Evolutionary conservation across 1,140 invertebrate genomes (phyloP).

Genomic region (Amphibalanus amphitrite): DNA sequence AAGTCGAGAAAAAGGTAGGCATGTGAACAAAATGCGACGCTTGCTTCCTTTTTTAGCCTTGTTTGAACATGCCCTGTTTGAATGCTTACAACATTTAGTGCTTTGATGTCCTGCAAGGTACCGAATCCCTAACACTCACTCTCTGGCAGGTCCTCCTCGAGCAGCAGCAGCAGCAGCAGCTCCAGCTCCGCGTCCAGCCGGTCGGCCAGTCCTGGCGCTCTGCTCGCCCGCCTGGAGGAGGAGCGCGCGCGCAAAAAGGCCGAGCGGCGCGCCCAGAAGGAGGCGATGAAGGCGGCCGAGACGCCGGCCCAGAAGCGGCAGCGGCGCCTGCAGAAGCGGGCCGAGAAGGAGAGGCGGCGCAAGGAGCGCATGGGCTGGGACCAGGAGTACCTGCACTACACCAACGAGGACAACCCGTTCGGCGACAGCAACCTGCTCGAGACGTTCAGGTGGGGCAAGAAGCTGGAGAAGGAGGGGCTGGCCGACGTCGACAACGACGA

Average conservation of each 20-base stretch:
- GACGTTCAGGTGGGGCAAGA: conserved; percentile 94
- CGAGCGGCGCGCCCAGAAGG: conserved; percentile 54
- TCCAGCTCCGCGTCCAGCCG: background rate
- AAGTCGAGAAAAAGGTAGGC: background rate
- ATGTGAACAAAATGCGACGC: too few species aligned
- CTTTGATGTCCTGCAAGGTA: too few species aligned
- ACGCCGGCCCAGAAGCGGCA: conserved; percentile 87
- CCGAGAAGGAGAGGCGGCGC: conserved; percentile 60
- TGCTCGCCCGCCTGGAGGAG: conserved; percentile 29
- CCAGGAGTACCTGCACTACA: conserved; percentile 88
- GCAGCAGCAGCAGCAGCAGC: background rate
- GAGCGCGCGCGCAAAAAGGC: conserved; percentile 44
- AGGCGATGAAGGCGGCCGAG: conserved; percentile 70
- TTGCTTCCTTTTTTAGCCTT: too few species aligned
- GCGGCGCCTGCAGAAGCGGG: conserved; percentile 70
- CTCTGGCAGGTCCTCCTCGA: too few species aligned
- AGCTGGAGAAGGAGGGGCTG: conserved; percentile 85
- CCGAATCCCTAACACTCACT: too few species aligned
- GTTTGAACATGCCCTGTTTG: too few species aligned
- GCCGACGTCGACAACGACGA: conserved; percentile 58
- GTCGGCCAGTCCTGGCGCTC: background rate
- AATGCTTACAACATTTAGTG: too few species aligned
- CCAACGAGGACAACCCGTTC: conserved; percentile 96
- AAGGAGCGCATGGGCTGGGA: conserved; percentile 89
- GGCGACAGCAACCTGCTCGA: conserved; percentile 84